A percentile compares a stretch with the other conserved stretches of the same genome.
These are phyloP conservation scores for Aldrovandia affinis DNA, from an alignment of 2,797 vertebrate genomes.

Conservation along the genomic window DNA sequence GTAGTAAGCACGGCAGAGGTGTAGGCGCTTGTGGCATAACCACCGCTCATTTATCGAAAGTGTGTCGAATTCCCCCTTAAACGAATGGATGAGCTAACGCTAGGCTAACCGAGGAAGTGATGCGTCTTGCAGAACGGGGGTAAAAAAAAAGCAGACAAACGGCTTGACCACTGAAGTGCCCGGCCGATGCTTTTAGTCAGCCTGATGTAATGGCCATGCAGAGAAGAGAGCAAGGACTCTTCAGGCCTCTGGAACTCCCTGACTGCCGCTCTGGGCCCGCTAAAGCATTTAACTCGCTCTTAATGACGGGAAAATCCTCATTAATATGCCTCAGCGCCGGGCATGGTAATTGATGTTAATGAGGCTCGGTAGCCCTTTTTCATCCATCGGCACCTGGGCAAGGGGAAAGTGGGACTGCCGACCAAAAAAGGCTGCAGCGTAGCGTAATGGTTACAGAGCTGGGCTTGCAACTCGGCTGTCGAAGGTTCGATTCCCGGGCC, in stretches of 20 bases:
- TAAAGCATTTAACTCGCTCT: constrained; percentile 5
- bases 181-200: neutral
- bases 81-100: neutral
- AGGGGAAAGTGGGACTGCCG: no score
- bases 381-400: neutral
- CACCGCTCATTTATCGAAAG: neutral
- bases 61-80: neutral
- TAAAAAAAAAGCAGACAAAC: neutral
- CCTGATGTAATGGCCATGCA: neutral
- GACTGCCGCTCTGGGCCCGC: constrained; percentile 30
- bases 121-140: neutral
- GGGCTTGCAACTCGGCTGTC: no score
- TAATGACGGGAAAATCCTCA: constrained; percentile 4
- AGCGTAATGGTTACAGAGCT: no score
- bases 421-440: neutral
- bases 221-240: neutral
- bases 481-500: no score
- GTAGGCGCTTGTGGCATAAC: neutral
- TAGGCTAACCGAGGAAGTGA: neutral
- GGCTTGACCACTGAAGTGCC: neutral
- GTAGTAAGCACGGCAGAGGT: neutral
- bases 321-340: neutral
- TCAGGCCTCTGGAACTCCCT: constrained; percentile 42
- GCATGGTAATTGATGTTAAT: constrained; percentile 12
- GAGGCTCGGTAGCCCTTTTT: neutral